Base-by-base conservation (phyloP, 2,888 invertebrate species). In the Shargacucullia verbasci region DNA sequence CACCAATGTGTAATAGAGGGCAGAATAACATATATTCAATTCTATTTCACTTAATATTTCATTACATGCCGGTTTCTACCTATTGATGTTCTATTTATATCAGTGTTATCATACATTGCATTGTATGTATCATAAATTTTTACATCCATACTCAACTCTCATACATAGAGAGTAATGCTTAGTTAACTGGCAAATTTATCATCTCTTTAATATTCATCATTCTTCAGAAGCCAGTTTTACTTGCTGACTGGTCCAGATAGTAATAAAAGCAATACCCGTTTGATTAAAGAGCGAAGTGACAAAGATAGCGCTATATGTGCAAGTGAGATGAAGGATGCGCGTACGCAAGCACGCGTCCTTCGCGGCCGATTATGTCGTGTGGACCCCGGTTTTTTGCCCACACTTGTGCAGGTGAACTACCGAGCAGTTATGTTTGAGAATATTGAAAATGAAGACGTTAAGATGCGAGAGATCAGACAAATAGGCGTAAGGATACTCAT, bases 261-360 rank as follows among this genome's bases (percentile, higher is more conserved):
- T 62, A 67, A 86, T 87, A 86, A 86, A 86, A 85, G 86, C 81
- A 83, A 80, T 83, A 83, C 83, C 76, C 71, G 78, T 75, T 70
- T 79, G 80, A 80, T 81, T 79, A 79, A 83, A 80, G 79, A 78
- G 70, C 59, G 66, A 71, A 74, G 67, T 64, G 80, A 79, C 66
- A 78, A 83, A 81, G 81, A 79, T 54, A 69, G 61, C 65, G 57
- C 58, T 71, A 73, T 76, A 71, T 20, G 82, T 47, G 61, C 25
- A 79, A 87, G 63, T 9, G 81, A 70, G 85, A 85, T 2, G 59
- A 38, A 62, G 27, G 52, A 80, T 84, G 86, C 85, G 86, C 87
- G 87, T 89, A 89, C 89, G 88, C 88, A 86, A 85, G 87, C 89
- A 86, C 83, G 88, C 90, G 91, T 91, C 91, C 92, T 91, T 93